Evolutionary conservation across 2,113 vertebrate genomes (phyloP).

Genomic region (Cephalopholis sonnerati): DNA sequence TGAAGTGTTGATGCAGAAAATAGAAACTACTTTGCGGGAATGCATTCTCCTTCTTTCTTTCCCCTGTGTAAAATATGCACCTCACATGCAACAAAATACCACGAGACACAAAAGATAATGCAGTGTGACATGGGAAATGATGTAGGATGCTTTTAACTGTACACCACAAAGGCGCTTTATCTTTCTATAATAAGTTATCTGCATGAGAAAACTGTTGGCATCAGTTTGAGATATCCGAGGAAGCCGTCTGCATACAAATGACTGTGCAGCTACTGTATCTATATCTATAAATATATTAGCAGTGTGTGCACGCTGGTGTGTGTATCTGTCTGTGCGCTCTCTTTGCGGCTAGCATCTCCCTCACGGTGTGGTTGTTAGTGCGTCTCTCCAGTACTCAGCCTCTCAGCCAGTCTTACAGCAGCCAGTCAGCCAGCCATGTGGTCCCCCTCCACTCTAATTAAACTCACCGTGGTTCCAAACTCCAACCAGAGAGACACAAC

Average conservation of each 20-base stretch:
- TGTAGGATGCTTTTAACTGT: slow-evolving; percentile 45
- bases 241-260: slow-evolving; percentile 63
- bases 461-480: slow-evolving; percentile 73
- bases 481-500: slow-evolving; percentile 64
- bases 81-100: slow-evolving; percentile 27
- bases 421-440: slow-evolving; percentile 67
- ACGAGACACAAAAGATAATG: slow-evolving; percentile 38
- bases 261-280: slow-evolving; percentile 49
- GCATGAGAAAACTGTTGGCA: slow-evolving; percentile 29
- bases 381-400: slow-evolving; percentile 36
- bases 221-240: slow-evolving; percentile 41
- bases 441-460: slow-evolving; percentile 76
- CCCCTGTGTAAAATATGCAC: slow-evolving; percentile 36
- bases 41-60: slow-evolving; percentile 25
- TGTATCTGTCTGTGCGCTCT: slow-evolving; percentile 12
- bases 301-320: slow-evolving; percentile 14
- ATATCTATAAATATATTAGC: slow-evolving; percentile 50
- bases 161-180: slow-evolving; percentile 32
- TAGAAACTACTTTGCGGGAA: slow-evolving; percentile 59
- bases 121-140: slow-evolving; percentile 25
- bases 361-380: slow-evolving; percentile 36
- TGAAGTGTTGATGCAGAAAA: slow-evolving; percentile 71
- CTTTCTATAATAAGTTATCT: slow-evolving; percentile 48
- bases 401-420: slow-evolving; percentile 54
- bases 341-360: not conserved